Base-by-base conservation (phyloP, 2,888 invertebrate genomes). In the Bugula neritina region DNA sequence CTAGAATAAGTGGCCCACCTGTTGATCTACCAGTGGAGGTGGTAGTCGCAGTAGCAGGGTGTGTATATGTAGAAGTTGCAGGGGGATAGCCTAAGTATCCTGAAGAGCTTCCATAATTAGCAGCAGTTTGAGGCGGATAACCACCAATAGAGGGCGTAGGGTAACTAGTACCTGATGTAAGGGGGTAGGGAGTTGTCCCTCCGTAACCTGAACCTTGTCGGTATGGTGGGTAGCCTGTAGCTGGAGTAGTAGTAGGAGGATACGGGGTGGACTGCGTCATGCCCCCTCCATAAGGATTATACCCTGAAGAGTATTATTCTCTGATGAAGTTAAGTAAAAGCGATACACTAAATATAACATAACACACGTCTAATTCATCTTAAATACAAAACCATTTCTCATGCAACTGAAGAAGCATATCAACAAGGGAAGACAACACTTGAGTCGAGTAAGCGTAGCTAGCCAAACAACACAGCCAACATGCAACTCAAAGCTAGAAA, bases 141-240 rank as follows among this genome's bases (percentile, higher is more conserved):
- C 87, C 83, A 43, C 85, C 87, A 73, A 88, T 87, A 72, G 87
- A 58, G 43, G 72, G 72, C 43, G 71, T 74, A 35, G 72, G 72
- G 54, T 69, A 27, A 31, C 25, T n/a, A 35, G 54, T 57, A 71
- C 43, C 27, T 71, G n/a, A 21, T 57, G 72, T 54, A 23, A 31
- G 5, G 5, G n/a, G 57, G 63, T 63, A 63, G 31, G 63, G 63
- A 73, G 63, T 10, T 31, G 10, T 10, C 17, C 43, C 43, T 43
- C 43, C 43, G 17, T 43, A 43, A 10, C 43, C 43, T 10, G 43
- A 5, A 43, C 43, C 43, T 43, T 43, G 43, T 43, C 43, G 10
- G 17, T 43, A 43, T 17, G 17, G 5, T 17, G 43, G 43, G 17
- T 43, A 43, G 43, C 43, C 43, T 43, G 5, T 5, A 43, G 10